Percentiles rank a stretch among this genome's conserved stretches.
phyloP scores from a whole-genome alignment of 2,888 invertebrate genomes.

The Ormyrus thymus region DNA sequence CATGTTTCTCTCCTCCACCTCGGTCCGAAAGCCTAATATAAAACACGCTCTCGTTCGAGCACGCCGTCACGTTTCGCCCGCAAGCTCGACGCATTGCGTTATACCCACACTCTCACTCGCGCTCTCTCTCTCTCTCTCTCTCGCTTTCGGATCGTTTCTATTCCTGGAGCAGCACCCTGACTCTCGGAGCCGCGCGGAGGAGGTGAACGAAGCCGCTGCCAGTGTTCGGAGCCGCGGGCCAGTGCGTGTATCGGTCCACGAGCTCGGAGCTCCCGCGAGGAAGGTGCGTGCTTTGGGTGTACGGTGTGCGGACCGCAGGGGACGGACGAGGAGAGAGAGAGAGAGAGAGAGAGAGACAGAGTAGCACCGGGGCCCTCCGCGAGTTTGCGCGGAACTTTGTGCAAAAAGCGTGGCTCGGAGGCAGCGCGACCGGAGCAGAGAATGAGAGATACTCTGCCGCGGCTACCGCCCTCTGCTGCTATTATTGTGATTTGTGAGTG shows the following conservation, averaged over 20 bases:
- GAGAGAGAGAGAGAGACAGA: too few relatives aligned
- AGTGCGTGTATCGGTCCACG: slow-evolving; percentile 15
- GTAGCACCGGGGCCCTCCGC: too few relatives aligned
- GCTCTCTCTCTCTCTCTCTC: slow-evolving; percentile 6
- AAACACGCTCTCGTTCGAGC: slow-evolving; percentile 47
- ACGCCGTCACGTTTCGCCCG: slow-evolving; percentile 57
- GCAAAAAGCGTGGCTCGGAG: too few relatives aligned
- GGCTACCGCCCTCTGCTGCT: slow-evolving; percentile 19
- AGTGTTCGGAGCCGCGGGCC: slow-evolving; percentile 42
- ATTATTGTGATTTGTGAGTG: not conserved
- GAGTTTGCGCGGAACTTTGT: too few relatives aligned
- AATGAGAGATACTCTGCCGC: not conserved
- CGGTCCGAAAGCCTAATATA: slow-evolving; percentile 42
- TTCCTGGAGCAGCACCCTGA: slow-evolving; percentile 70
- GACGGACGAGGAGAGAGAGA: too few relatives aligned
- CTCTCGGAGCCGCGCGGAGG: slow-evolving; percentile 30
- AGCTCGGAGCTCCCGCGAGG: not conserved
- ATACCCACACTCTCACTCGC: slow-evolving; percentile 15
- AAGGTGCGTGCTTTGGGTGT: not conserved
- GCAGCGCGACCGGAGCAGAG: not conserved
- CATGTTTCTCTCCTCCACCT: not conserved
- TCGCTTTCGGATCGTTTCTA: slow-evolving; percentile 67
- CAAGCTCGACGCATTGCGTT: slow-evolving; percentile 59
- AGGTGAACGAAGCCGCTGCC: slow-evolving; percentile 14
- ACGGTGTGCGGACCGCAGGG: too few relatives aligned